Evolutionary conservation across 1,140 invertebrate species (phyloP), one percentile per base, ranked within the genome.

Genomic region (Drosophila carrolli): DNA sequence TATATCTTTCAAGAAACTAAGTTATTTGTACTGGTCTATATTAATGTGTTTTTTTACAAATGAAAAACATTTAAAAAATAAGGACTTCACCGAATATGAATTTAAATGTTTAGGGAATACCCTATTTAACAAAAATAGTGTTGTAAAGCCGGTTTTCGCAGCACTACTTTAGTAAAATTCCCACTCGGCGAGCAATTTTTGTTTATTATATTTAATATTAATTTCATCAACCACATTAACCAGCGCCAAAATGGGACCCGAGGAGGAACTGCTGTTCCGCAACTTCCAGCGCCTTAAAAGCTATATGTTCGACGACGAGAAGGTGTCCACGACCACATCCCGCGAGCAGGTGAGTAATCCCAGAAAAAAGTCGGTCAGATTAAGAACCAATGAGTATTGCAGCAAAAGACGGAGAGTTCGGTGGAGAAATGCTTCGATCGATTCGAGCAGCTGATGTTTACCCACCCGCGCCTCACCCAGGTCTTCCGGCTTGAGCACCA

Each of bases 381-480:
- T 32, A 48, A 50, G 50, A 75, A 29, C 29, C 14, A 7, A 23
- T 66, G n/a, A 13, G 19, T 74, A 61, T 94, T 94, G 57, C 83
- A 97, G 96, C 81, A 94, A 74, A 93, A 95, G 81, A 95, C 96
- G 7, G 96, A 97, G 93, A 88, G 90, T 46, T 91, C 93, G 19
- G 93, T 97, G 44, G 92, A 95, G 56, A 94, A 95, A 81, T 93
- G 95, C 47, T 97, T 94, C 76, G 94, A 94, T 86, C 88, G 94
- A 23, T 95, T 95, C 90, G 93, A 94, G 70, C 93, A 93, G 60
- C 91, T 92, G 60, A 89, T 93, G 41, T 91, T 94, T 14, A 84
- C 94, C 23, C 94, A 95, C 62, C 93, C 93, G 35, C 93, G 92
- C 61, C 76, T 95, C 50, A 96, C 96, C 8, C 90, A 94, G 70